These are phyloP conservation scores for Pyrocephalus nanus DNA, from an alignment of 2,797 vertebrate species.

Conservation along the genomic window DNA sequence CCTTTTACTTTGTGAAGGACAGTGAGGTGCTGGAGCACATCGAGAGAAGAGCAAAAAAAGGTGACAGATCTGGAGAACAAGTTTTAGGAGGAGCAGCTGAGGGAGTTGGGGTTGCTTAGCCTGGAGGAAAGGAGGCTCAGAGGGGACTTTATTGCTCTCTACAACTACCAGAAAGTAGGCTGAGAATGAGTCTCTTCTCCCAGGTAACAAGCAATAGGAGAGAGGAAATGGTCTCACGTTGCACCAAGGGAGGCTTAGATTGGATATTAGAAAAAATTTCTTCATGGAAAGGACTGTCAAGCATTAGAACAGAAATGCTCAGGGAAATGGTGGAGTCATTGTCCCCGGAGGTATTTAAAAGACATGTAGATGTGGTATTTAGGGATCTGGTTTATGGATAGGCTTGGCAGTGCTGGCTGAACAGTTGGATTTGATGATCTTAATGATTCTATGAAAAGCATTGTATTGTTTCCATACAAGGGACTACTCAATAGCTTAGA, in stretches of 20 bases:
- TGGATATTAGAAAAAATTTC: background rate
- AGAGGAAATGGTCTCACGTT: background rate
- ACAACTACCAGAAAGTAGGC: background rate
- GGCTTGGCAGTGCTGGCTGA: background rate
- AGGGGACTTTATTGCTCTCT: background rate
- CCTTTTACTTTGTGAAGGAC: background rate
- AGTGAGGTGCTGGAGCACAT: rapidly evolving
- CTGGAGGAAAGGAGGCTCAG: background rate
- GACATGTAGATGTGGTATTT: background rate
- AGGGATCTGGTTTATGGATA: background rate
- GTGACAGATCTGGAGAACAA: background rate
- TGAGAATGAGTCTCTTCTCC: background rate
- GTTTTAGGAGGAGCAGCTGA: background rate
- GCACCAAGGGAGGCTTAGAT: background rate
- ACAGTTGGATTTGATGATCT: background rate
- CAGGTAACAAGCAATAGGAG: background rate
- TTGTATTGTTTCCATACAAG: background rate
- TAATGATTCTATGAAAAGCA: background rate
- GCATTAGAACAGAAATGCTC: background rate
- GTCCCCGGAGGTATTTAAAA: background rate
- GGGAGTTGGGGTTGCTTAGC: background rate
- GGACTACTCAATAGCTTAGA: background rate
- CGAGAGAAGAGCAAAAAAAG: background rate
- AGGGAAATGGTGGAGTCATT: background rate
- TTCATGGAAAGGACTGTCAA: background rate